phyloP scores from a whole-genome alignment of 1,140 invertebrate genomes.

The Theocolax elegans region DNA sequence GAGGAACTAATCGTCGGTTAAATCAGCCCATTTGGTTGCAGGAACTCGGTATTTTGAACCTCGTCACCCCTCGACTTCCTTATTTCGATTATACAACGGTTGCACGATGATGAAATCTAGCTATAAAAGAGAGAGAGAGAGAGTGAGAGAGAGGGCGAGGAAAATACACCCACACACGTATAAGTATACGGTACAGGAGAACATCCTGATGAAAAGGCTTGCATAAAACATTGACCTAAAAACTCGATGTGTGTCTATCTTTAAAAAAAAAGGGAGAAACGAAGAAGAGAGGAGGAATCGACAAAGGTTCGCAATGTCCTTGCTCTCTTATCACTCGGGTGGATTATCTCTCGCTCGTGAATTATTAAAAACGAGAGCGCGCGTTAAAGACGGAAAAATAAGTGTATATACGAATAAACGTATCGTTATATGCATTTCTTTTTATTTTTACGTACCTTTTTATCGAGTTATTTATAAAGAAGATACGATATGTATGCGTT shows the following conservation, averaged over 20 bases:
- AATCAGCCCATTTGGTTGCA: not conserved
- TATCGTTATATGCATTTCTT: no score
- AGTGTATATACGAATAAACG: no score
- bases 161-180: no score
- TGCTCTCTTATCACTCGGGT: conserved; percentile 41
- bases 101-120: not conserved
- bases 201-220: not conserved
- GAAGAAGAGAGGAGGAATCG: conserved; percentile 27
- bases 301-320: no score
- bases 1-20: conserved; percentile 27
- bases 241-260: not conserved
- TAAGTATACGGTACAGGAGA: not conserved
- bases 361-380: conserved; percentile 45
- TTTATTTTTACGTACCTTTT: no score
- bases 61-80: conserved; percentile 10
- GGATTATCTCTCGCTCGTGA: conserved; percentile 38
- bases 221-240: conserved; percentile 20
- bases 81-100: conserved; percentile 17
- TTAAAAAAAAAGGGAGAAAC: not conserved
- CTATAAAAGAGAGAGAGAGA: no score
- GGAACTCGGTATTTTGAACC: not conserved
- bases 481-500: no score
- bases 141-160: no score
- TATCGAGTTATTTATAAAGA: no score
- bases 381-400: no score